A percentile compares a stretch with the other conserved stretches of the same genome.
Conservation (phyloP, 2,797 vertebrate genomes). For the Catharus ustulatus region DNA sequence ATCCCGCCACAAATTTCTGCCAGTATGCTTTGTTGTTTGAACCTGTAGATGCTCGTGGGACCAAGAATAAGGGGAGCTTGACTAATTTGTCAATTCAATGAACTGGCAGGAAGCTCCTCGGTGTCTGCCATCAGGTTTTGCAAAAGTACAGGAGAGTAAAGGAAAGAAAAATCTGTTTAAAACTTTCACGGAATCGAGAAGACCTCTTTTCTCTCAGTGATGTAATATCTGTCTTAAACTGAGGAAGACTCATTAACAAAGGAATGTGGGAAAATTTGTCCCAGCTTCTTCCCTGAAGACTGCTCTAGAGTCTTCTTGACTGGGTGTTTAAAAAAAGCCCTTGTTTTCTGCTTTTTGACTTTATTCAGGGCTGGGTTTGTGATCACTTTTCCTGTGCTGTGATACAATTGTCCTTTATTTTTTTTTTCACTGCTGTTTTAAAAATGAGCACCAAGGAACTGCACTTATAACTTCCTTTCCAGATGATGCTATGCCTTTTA, state of each 20-base stretch:
- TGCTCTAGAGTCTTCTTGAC: background rate
- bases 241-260: background rate
- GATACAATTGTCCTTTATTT: background rate
- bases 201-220: background rate
- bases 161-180: background rate
- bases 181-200: background rate
- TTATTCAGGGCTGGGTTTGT: background rate
- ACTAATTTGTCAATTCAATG: background rate
- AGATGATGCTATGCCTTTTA: background rate
- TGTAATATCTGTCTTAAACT: background rate
- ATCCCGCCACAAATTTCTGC: background rate
- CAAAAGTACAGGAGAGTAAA: background rate
- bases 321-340: background rate
- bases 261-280: background rate
- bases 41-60: background rate
- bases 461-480: background rate
- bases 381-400: background rate
- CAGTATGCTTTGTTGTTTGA: background rate
- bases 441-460: background rate
- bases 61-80: background rate
- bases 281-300: background rate
- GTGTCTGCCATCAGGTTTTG: background rate
- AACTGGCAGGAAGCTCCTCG: background rate
- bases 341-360: background rate
- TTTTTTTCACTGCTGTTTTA: background rate